Evolutionary conservation across 2,113 vertebrate genomes (phyloP).

Genomic region (Psilopsiagon aymara): DNA sequence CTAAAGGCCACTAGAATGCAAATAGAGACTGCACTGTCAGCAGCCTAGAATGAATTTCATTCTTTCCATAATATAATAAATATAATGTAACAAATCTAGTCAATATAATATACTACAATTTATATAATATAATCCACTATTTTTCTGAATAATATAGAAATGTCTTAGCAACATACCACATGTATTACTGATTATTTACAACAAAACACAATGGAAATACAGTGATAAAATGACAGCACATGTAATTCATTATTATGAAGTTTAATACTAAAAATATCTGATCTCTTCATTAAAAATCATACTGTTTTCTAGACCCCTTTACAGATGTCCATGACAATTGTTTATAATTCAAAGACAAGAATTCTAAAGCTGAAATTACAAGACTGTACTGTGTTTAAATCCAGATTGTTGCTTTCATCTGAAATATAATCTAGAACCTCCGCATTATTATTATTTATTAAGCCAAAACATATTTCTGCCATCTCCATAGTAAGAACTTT

Average conservation of each 20-base stretch:
- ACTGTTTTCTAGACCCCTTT: not conserved
- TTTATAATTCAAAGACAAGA: not conserved
- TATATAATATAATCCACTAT: not conserved
- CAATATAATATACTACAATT: not conserved
- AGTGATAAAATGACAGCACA: not conserved
- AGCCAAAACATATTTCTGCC: constrained; percentile 55
- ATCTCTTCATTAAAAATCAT: not conserved
- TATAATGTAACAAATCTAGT: too few species aligned
- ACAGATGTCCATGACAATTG: not conserved
- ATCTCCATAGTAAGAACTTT: constrained; percentile 25
- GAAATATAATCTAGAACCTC: constrained; percentile 7
- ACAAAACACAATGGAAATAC: not conserved
- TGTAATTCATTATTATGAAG: not conserved
- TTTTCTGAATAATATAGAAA: not conserved
- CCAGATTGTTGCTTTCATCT: not conserved
- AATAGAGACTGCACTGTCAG: not conserved
- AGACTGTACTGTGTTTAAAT: constrained; percentile 12
- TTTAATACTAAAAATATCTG: not conserved
- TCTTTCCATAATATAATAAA: not conserved
- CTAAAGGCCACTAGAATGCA: not conserved
- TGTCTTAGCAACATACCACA: not conserved
- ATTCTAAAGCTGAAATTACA: not conserved
- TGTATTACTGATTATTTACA: not conserved
- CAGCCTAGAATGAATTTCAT: not conserved
- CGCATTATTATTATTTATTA: not conserved